Percentiles rank a stretch among this genome's conserved stretches.
Evolutionary conservation across 2,888 invertebrate genomes (phyloP).

Genomic region (Sinotaia quadrata): DNA sequence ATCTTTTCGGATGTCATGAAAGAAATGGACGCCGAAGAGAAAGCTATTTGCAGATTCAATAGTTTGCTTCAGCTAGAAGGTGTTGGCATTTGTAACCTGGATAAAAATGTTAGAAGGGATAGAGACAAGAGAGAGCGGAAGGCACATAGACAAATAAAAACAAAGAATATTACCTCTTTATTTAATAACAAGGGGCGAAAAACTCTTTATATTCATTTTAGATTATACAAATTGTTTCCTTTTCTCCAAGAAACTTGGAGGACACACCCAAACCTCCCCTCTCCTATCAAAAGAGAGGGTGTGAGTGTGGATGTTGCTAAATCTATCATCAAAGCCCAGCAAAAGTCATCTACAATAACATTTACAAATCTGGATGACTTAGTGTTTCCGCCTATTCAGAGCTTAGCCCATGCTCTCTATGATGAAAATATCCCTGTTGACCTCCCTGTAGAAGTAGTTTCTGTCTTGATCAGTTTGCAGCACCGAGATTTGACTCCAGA

Average conservation of each 20-base stretch:
- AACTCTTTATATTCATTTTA: constrained; percentile 56
- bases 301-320: constrained; percentile 22
- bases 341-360: constrained; percentile 1
- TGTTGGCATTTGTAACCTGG: constrained; percentile 7
- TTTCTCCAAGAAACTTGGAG: constrained; percentile 40
- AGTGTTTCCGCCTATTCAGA: constrained; percentile 42
- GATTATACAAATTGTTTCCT: constrained; percentile 51
- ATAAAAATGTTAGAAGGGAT: constrained; percentile 44
- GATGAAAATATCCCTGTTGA: constrained; percentile 38
- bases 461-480: constrained; percentile 61
- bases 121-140: constrained; percentile 50
- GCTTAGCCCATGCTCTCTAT: constrained; percentile 52
- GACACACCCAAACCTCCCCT: constrained; percentile 37
- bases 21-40: constrained; percentile 36
- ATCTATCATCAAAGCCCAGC: constrained; percentile 23
- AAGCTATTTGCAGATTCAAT: constrained; percentile 28
- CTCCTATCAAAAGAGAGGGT: constrained; percentile 25
- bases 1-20: constrained; percentile 29
- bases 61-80: constrained; percentile 36
- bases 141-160: constrained; percentile 61
- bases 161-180: constrained; percentile 55
- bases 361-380: too few species aligned
- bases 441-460: constrained; percentile 48
- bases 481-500: constrained; percentile 70
- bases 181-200: constrained; percentile 56